Base-by-base conservation (phyloP, 2,113 vertebrate genomes). In the Tiliqua scincoides region DNA sequence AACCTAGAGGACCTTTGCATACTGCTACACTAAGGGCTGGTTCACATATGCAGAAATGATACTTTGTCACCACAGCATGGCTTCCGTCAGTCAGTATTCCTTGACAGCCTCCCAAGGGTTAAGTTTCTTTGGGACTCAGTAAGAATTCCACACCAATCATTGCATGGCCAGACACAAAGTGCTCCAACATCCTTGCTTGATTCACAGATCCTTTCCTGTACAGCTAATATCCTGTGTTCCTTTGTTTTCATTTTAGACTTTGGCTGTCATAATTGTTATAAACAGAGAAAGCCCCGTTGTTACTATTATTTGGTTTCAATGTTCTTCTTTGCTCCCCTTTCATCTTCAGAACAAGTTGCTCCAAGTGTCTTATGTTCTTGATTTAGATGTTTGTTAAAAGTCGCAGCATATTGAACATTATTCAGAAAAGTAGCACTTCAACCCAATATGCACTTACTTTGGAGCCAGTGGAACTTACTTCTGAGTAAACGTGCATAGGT, bases 221-320 rank as follows among this genome's bases (percentile, higher is more conserved):
- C 3, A 1, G 80, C 9, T 59, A 23, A 74, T 84, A 91, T 85
- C 79, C 59, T 57, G 59, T 74, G 12, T 89, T 77, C 20, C 2
- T 2, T 78, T 84, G 11, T 71, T 89, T 43, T 88, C 80, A 15
- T 73, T 78, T 79, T 73, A 71, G 25, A 32, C 68, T 70, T 83
- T 89, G 54, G 68, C 40, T 70, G 57, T 68, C 0, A 0, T 48
- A 52, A 48, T 11, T 78, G 59, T 17, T 75, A n/a, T 0, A 10
- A 77, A 65, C 27, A 84, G 61, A 14, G n/a, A 40, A 87, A 89
- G 2, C 62, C 79, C 48, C 40, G 7, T 3, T 76, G 86, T 88
- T 88, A 14, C 20, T 11, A 48, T 71, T 0, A 0, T 23, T 90
- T 85, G 23, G 27, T 54, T 79, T 59, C 25, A 18, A 30, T 71